Evolutionary conservation across 2,113 vertebrate species (phyloP).

Genomic region (Mesembrinibis cayennensis): DNA sequence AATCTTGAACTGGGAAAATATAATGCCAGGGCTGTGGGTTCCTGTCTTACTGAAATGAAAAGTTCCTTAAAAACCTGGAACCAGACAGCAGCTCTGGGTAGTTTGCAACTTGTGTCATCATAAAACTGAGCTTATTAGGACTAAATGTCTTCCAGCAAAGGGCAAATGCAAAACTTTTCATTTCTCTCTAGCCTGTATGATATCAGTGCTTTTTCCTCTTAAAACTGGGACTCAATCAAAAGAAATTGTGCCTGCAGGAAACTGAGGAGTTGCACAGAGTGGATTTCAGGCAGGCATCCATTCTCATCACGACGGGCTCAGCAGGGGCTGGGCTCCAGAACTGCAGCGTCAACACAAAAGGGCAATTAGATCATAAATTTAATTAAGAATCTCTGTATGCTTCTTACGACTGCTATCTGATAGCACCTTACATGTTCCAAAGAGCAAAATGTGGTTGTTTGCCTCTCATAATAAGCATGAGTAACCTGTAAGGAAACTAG

Average conservation of each 20-base stretch:
- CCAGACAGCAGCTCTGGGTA: not conserved
- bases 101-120: not conserved
- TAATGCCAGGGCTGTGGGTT: not conserved
- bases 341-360: not conserved
- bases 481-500: not conserved
- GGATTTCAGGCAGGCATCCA: not conserved
- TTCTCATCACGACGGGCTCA: not conserved
- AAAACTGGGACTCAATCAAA: not conserved
- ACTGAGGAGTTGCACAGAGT: not conserved
- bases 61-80: not conserved
- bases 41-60: not conserved
- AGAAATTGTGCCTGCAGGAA: not conserved
- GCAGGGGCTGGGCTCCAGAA: not conserved
- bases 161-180: not conserved
- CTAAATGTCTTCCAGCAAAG: not conserved
- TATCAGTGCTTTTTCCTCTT: not conserved
- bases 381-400: not conserved
- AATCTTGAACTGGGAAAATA: not conserved
- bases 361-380: not conserved
- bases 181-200: not conserved
- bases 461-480: not conserved
- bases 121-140: not conserved
- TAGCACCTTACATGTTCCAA: not conserved
- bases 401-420: not conserved
- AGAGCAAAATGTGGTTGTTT: not conserved